Conservation (phyloP, 2,888 invertebrate species). For the Conistra vaccinii region DNA sequence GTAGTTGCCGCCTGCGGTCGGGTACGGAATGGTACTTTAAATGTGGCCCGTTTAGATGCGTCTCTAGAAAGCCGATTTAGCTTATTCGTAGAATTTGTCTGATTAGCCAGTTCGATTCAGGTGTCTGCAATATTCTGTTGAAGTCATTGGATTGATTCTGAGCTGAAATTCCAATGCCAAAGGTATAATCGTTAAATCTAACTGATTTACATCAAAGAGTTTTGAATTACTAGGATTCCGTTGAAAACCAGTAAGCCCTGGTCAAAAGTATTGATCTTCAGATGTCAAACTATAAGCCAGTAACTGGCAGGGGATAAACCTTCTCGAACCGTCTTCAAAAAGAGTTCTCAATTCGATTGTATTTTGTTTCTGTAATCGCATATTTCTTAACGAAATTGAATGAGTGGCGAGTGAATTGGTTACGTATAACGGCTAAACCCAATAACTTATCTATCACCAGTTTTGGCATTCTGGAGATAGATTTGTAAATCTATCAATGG, state of each 20-base stretch:
- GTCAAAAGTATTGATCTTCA: not conserved
- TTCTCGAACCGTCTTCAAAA: conserved; percentile 13
- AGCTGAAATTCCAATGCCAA: not conserved
- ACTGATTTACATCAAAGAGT: not conserved
- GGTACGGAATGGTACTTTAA: no score
- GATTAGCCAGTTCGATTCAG: conserved; percentile 15
- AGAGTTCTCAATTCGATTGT: not conserved
- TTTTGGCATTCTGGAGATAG: no score
- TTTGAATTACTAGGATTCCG: not conserved
- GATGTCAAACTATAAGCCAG: not conserved
- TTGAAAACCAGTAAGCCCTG: not conserved
- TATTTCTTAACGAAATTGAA: no score
- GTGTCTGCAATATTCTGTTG: conserved; percentile 2
- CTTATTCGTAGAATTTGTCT: conserved; percentile 19
- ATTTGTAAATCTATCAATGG: no score
- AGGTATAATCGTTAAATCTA: not conserved
- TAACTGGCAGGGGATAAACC: conserved; percentile 7
- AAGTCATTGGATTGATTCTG: conserved; percentile 5
- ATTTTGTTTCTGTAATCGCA: not conserved
- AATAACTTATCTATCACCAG: no score
- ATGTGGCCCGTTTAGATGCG: not conserved
- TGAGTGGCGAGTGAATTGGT: no score
- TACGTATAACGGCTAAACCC: no score
- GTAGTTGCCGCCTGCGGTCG: no score
- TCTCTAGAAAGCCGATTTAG: no score